Evolutionary conservation across 2,113 vertebrate genomes (phyloP).

Genomic region (Machaerirhynchus nigripectus): DNA sequence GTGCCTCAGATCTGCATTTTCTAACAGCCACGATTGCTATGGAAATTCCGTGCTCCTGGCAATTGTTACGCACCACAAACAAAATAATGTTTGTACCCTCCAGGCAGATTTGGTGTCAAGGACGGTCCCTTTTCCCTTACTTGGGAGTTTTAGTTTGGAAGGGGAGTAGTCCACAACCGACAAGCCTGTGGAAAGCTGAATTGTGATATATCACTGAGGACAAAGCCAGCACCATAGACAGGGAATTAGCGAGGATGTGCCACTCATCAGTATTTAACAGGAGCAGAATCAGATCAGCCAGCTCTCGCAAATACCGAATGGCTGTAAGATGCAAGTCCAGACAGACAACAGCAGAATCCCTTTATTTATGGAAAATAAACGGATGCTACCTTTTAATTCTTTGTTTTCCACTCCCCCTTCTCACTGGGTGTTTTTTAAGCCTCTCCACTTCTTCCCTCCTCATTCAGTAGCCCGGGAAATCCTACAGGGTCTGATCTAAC

Average conservation of each 20-base stretch:
- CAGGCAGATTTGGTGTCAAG: not conserved
- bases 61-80: not conserved
- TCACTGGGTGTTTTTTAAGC: not conserved
- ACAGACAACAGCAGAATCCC: not conserved
- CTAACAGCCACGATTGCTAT: not conserved
- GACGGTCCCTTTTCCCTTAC: not conserved
- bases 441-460: not conserved
- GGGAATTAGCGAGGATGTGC: not conserved
- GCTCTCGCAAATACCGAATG: rapidly evolving
- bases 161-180: not conserved
- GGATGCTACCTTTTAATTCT: not conserved
- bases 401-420: not conserved
- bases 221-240: not conserved
- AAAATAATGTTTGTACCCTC: not conserved
- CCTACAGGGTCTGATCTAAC: not conserved
- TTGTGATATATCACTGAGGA: not conserved
- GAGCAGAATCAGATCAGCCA: not conserved
- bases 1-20: not conserved
- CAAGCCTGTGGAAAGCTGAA: not conserved
- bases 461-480: not conserved
- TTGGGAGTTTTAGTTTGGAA: not conserved
- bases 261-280: not conserved
- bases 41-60: not conserved
- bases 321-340: not conserved
- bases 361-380: not conserved